These are phyloP conservation scores for Drosophila grimshawi DNA, from an alignment of 1,140 invertebrate species.

Conservation along the genomic window DNA sequence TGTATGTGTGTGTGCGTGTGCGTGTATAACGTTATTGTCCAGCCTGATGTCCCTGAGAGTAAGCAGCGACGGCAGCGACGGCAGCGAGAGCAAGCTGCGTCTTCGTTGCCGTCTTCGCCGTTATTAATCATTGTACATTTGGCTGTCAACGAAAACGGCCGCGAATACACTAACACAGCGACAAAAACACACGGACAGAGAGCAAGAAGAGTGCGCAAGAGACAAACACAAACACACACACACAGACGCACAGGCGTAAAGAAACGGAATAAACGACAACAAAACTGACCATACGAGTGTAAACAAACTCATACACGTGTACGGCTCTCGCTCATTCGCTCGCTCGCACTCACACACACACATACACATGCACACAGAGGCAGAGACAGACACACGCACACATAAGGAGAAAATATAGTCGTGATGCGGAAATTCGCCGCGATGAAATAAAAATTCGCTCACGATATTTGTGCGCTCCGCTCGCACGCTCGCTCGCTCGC, in stretches of 20 bases:
- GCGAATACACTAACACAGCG: slow-evolving; percentile 70
- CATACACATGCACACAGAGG: slow-evolving; percentile 40
- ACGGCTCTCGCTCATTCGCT: slow-evolving; percentile 44
- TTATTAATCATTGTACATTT: slow-evolving; percentile 84
- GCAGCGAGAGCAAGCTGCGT: slow-evolving; percentile 58
- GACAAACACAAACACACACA: slow-evolving; percentile 30
- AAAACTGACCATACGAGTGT: slow-evolving; percentile 73
- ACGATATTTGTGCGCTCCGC: slow-evolving; percentile 55
- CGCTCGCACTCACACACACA: slow-evolving; percentile 33
- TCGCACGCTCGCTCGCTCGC: slow-evolving; percentile 37
- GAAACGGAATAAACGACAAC: slow-evolving; percentile 55
- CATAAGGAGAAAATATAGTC: slow-evolving; percentile 45
- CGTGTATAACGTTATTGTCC: slow-evolving; percentile 49
- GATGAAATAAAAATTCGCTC: slow-evolving; percentile 83
- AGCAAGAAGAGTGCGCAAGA: slow-evolving; percentile 52
- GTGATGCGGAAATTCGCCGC: slow-evolving; percentile 82
- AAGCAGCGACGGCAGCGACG: slow-evolving; percentile 32
- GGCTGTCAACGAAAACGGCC: slow-evolving; percentile 82
- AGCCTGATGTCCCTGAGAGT: slow-evolving; percentile 35
- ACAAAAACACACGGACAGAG: slow-evolving; percentile 33
- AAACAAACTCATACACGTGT: slow-evolving; percentile 61
- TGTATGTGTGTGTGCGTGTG: slow-evolving; percentile 12
- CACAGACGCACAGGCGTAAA: slow-evolving; percentile 48
- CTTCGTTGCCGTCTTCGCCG: slow-evolving; percentile 77
- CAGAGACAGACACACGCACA: slow-evolving; percentile 41